These are phyloP conservation scores for Acridotheres tristis DNA, from an alignment of 2,797 vertebrate species.

Conservation along the genomic window DNA sequence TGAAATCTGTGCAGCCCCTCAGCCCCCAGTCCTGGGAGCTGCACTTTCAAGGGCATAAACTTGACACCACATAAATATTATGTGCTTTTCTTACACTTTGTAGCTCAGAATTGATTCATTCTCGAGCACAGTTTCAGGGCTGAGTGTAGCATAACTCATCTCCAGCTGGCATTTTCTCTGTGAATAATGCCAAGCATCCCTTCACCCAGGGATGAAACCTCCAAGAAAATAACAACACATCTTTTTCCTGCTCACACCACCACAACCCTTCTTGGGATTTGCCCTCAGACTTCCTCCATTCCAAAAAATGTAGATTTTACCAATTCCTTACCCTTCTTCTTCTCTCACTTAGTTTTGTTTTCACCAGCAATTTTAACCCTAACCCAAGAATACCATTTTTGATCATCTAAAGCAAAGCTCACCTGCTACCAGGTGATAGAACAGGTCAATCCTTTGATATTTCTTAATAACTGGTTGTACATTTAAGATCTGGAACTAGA, in stretches of 20 bases:
- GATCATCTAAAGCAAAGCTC: not conserved
- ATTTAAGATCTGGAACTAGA: not conserved
- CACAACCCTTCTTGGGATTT: not conserved
- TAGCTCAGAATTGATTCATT: conserved; percentile 39
- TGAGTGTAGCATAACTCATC: conserved; percentile 7
- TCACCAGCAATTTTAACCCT: not conserved
- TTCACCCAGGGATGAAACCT: not conserved
- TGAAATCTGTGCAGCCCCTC: not conserved
- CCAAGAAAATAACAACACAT: not conserved
- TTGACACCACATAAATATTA: conserved; percentile 32
- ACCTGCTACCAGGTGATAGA: not conserved
- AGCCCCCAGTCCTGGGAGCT: not conserved
- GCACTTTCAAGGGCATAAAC: conserved; percentile 32
- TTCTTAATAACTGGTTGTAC: not conserved
- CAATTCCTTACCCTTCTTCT: not conserved
- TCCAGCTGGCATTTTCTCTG: not conserved
- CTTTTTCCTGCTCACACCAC: not conserved
- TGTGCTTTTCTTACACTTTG: conserved; percentile 8
- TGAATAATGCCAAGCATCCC: not conserved
- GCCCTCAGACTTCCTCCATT: not conserved
- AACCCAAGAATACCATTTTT: not conserved
- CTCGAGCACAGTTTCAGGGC: not conserved
- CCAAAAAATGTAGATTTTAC: not conserved
- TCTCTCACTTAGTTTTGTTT: not conserved
- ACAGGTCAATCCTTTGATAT: not conserved